These are phyloP conservation scores for Gallinago nigripennis DNA, from an alignment of 2,797 vertebrate species.

Conservation along the genomic window DNA sequence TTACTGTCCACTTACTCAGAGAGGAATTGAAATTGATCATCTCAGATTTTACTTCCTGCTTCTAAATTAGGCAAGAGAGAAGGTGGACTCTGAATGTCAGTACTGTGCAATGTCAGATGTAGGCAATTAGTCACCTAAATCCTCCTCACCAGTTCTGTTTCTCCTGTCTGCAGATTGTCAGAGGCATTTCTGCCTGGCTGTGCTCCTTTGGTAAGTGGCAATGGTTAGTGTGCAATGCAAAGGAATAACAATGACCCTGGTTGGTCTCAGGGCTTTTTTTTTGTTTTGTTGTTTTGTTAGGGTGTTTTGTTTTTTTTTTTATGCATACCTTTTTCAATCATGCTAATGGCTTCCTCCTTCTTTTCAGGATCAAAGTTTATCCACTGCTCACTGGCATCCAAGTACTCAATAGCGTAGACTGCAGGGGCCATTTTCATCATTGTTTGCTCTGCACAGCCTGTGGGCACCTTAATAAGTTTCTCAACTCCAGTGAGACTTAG, in stretches of 20 bases:
- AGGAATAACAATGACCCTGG: fast-evolving
- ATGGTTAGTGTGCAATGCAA: background rate
- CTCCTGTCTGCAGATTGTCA: background rate
- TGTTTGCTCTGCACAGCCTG: conserved; percentile 77
- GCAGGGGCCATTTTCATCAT: conserved; percentile 79
- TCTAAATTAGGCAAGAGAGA: background rate
- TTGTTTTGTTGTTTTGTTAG: too few species aligned
- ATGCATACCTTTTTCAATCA: conserved; percentile 69
- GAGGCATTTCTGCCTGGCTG: background rate
- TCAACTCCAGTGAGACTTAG: conserved; percentile 71
- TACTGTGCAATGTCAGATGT: background rate
- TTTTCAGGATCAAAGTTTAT: conserved; percentile 31
- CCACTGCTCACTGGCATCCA: conserved; percentile 75
- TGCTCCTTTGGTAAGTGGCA: background rate
- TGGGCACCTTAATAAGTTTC: conserved; percentile 72
- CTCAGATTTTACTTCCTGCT: background rate
- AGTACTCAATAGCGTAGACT: conserved; percentile 71
- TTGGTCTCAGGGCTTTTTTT: background rate
- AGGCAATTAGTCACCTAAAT: background rate
- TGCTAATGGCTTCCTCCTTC: conserved; percentile 64
- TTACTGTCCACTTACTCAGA: background rate
- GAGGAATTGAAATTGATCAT: background rate
- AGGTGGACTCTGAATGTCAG: background rate
- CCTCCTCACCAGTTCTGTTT: background rate
- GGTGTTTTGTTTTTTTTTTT: background rate